These are phyloP conservation scores for Augochlorella aurata DNA, from an alignment of 2,888 invertebrate species.

Conservation along the genomic window DNA sequence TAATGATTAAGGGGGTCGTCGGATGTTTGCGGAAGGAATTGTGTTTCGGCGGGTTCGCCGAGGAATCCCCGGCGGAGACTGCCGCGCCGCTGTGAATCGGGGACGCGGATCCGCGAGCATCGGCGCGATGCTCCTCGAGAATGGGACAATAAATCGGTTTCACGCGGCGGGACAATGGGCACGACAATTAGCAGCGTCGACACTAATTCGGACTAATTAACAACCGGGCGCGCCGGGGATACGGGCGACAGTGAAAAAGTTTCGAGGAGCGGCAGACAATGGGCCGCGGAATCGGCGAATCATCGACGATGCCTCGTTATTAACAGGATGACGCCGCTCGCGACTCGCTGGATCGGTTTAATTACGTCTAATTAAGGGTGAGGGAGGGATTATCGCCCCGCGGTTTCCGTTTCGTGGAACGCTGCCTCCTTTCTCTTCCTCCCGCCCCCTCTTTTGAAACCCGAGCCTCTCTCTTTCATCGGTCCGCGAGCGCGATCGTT, in stretches of 20 bases:
- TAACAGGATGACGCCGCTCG: slow-evolving; percentile 58
- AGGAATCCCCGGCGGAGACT: slow-evolving; percentile 22
- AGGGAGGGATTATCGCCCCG: slow-evolving; percentile 52
- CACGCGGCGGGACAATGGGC: slow-evolving; percentile 66
- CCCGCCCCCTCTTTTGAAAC: not conserved
- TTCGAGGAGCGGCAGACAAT: slow-evolving; percentile 51
- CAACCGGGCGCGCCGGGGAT: slow-evolving; percentile 49
- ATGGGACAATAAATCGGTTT: slow-evolving; percentile 70
- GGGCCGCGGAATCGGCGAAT: slow-evolving; percentile 57
- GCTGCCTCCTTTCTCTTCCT: slow-evolving; percentile 25
- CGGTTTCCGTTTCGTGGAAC: slow-evolving; percentile 27
- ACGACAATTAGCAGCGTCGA: slow-evolving; percentile 66
- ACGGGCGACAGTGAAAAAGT: slow-evolving; percentile 35
- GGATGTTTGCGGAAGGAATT: slow-evolving; percentile 36
- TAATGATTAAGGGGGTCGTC: slow-evolving; percentile 41
- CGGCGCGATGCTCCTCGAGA: not conserved
- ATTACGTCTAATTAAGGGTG: slow-evolving; percentile 67
- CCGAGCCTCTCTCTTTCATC: not conserved
- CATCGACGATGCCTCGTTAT: slow-evolving; percentile 63
- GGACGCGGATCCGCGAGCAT: slow-evolving; percentile 35
- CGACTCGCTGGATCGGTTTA: slow-evolving; percentile 59
- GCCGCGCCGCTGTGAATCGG: slow-evolving; percentile 30
- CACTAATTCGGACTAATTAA: slow-evolving; percentile 69
- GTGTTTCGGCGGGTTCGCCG: slow-evolving; percentile 29
- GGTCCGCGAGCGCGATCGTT: not conserved